phyloP scores from a whole-genome alignment of 2,797 vertebrate genomes.

The Phoebastria nigripes region DNA sequence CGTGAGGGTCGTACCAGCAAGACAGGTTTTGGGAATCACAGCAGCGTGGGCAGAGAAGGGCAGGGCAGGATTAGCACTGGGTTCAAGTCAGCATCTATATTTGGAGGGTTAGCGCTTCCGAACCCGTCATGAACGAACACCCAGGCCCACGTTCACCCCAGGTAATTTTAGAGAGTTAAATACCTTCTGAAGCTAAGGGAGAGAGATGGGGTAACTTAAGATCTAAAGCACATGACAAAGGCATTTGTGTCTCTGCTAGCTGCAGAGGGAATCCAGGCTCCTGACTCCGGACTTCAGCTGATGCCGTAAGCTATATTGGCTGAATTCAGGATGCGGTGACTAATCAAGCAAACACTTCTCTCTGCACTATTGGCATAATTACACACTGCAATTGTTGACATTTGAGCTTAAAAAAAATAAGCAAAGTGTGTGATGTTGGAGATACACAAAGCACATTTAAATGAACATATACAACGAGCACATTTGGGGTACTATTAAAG shows the following conservation, averaged over 20 bases:
- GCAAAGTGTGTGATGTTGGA: not conserved
- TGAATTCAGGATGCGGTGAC: not conserved
- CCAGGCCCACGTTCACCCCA: not conserved
- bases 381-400: not conserved
- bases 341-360: not conserved
- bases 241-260: not conserved
- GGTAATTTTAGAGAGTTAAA: not conserved
- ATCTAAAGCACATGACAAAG: not conserved
- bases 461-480: not conserved
- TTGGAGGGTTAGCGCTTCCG: not conserved
- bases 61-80: rapidly evolving
- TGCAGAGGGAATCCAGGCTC: not conserved
- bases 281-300: not conserved
- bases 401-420: not conserved
- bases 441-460: not conserved
- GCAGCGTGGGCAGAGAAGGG: rapidly evolving
- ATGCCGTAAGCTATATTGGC: not conserved
- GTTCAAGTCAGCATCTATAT: not conserved
- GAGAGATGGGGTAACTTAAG: not conserved
- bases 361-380: not conserved
- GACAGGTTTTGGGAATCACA: not conserved
- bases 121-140: not conserved
- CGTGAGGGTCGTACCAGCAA: not conserved
- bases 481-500: not conserved
- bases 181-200: not conserved